Conservation (phyloP, 2,797 vertebrate species). For the Muscicapa comitata region DNA sequence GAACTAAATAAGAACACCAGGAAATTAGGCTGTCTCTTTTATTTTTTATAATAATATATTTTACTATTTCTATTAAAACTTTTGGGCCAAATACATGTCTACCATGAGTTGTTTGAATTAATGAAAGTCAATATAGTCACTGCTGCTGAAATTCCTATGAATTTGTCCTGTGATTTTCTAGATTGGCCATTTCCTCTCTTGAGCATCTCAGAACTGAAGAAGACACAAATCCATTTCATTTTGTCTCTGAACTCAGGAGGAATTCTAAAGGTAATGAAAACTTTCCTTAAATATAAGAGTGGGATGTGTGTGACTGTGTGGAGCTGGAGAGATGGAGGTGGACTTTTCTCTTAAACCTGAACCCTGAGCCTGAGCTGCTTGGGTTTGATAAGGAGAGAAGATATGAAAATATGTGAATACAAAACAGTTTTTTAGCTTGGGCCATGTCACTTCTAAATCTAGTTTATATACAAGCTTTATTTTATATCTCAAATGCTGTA, state of each 20-base stretch:
- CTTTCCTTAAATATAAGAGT: background rate
- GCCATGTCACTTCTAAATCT: background rate
- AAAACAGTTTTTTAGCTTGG: background rate
- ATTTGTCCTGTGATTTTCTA: background rate
- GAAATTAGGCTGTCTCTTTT: background rate
- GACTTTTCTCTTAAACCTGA: background rate
- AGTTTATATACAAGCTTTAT: background rate
- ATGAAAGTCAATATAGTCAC: background rate
- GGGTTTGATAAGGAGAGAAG: background rate
- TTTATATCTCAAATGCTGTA: background rate
- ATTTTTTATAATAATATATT: background rate
- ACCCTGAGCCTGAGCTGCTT: background rate
- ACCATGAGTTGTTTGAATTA: background rate
- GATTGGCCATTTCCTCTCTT: background rate
- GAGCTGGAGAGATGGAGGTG: too few relatives aligned
- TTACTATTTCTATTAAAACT: background rate
- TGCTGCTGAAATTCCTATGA: background rate
- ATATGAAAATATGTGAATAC: background rate
- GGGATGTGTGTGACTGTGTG: too few relatives aligned
- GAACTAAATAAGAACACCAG: background rate
- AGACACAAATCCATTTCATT: background rate
- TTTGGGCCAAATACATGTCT: background rate
- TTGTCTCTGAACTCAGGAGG: background rate
- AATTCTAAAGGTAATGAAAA: background rate
- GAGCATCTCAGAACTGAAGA: background rate